phyloP scores from a whole-genome alignment of 1,140 invertebrate species.

The Megalopta genalis region DNA sequence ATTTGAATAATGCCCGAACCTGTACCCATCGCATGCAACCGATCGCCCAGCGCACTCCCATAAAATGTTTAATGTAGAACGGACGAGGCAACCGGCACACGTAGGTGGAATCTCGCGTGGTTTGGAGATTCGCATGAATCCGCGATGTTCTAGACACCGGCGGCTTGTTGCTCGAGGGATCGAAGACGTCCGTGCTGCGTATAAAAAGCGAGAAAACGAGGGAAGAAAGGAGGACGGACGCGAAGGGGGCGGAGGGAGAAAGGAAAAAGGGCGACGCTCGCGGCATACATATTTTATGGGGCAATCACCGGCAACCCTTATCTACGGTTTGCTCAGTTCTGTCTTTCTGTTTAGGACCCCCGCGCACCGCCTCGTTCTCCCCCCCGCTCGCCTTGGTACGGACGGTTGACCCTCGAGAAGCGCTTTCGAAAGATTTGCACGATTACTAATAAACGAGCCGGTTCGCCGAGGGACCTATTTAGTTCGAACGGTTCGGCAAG shows the following conservation, averaged over 20 bases:
- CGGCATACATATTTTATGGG: slow-evolving; percentile 79
- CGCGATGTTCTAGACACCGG: slow-evolving; percentile 28
- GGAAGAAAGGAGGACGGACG: not conserved
- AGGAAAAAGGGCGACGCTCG: slow-evolving; percentile 68
- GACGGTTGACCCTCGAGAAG: slow-evolving; percentile 62
- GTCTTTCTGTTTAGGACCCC: slow-evolving; percentile 59
- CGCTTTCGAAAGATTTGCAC: slow-evolving; percentile 66
- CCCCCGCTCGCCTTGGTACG: not conserved
- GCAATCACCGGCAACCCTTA: slow-evolving; percentile 78
- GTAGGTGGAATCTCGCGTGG: not conserved
- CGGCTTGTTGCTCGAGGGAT: slow-evolving; percentile 55
- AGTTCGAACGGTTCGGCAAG: slow-evolving; percentile 28
- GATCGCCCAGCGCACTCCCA: too few relatives aligned
- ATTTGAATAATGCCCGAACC: too few relatives aligned
- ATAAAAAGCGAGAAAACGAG: slow-evolving; percentile 42
- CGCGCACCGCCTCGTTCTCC: slow-evolving; percentile 2
- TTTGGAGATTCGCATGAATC: slow-evolving; percentile 10
- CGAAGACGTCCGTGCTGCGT: slow-evolving; percentile 53
- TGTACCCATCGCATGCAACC: too few relatives aligned
- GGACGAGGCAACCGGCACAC: slow-evolving; percentile 1
- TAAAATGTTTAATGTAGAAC: not conserved
- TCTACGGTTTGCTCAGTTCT: slow-evolving; percentile 78
- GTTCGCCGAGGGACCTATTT: slow-evolving; percentile 14
- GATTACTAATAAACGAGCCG: slow-evolving; percentile 66
- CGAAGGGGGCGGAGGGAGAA: slow-evolving; percentile 16